Evolutionary conservation across 1,140 invertebrate genomes (phyloP).

Genomic region (Tetramorium simillimum): DNA sequence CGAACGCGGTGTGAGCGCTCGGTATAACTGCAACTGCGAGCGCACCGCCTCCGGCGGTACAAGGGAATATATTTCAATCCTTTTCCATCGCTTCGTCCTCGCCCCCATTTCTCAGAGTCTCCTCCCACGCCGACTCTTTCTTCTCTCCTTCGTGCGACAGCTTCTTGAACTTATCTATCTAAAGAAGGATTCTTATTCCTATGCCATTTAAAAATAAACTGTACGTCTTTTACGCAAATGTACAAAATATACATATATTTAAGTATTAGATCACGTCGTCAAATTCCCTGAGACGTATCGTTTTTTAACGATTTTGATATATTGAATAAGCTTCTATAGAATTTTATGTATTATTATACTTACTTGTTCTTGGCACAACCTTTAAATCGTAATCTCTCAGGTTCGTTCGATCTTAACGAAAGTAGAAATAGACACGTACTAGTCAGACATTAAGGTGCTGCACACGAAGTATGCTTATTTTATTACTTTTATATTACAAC

Average conservation of each 20-base stretch:
- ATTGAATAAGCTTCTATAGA: background rate
- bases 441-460: background rate
- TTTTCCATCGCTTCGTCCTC: constrained; percentile 46
- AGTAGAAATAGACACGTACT: background rate
- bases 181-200: background rate
- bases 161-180: background rate
- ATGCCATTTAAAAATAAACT: constrained; percentile 18
- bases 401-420: background rate
- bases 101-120: background rate
- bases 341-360: background rate
- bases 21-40: constrained; percentile 45
- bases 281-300: background rate
- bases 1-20: constrained; percentile 1
- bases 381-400: constrained; percentile 2
- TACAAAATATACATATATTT: background rate
- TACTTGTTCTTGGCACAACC: background rate
- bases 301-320: background rate
- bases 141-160: constrained; percentile 12
- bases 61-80: constrained; percentile 53
- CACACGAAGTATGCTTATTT: background rate
- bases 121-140: background rate
- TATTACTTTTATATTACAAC: background rate
- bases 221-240: background rate
- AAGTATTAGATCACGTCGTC: background rate
- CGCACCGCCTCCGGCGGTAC: constrained; percentile 10